phyloP scores from a whole-genome alignment of 2,113 vertebrate species.

The Gracilinanus agilis region DNA sequence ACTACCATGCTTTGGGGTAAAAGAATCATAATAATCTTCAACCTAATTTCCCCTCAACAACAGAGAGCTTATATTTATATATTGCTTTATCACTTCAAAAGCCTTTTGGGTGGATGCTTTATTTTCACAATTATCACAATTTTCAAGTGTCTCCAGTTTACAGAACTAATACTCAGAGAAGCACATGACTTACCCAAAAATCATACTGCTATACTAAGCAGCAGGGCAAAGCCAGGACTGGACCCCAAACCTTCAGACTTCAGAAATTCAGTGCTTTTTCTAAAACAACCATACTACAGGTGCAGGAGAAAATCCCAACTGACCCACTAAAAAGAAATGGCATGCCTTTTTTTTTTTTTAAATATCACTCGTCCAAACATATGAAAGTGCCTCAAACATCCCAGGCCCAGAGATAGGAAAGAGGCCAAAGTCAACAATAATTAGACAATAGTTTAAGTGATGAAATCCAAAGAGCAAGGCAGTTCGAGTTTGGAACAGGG shows the following conservation, averaged over 20 bases:
- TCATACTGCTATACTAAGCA: not conserved
- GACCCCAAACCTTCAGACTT: not conserved
- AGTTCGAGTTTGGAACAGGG: constrained; percentile 28
- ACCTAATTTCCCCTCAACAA: not conserved
- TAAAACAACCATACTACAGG: not conserved
- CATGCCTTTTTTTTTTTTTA: not conserved
- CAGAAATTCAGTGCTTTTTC: not conserved
- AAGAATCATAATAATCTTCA: not conserved
- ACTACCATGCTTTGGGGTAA: not conserved
- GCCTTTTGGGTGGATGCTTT: not conserved
- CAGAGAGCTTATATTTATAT: not conserved
- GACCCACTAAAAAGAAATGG: not conserved
- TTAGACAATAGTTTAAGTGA: not conserved
- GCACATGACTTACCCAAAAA: not conserved
- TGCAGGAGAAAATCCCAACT: not conserved
- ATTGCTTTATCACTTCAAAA: not conserved
- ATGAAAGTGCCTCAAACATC: not conserved
- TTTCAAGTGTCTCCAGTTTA: not conserved
- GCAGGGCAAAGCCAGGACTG: not conserved
- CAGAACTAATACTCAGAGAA: not conserved
- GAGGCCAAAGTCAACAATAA: not conserved
- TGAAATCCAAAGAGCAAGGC: not conserved
- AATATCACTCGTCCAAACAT: not conserved
- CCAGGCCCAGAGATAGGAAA: not conserved
- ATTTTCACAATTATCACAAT: not conserved